Evolutionary conservation across 1,140 invertebrate species (phyloP).

Genomic region (Drosophila athabasca): DNA sequence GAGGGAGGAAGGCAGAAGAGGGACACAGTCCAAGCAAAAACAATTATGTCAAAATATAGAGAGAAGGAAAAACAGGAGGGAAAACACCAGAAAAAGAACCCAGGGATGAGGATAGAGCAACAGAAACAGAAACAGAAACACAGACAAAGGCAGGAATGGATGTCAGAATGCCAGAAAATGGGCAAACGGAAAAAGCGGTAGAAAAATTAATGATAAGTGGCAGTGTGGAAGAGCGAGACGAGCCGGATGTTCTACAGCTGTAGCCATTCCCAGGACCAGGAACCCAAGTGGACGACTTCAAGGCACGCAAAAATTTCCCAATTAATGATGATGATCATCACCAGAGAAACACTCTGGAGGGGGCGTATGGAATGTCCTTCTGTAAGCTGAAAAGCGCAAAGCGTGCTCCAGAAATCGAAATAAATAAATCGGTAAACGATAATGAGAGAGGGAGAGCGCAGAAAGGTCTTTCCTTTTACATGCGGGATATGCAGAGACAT

Average conservation of each 20-base stretch:
- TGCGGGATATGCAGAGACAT: constrained; percentile 12
- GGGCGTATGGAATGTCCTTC: constrained; percentile 13
- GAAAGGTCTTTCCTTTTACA: constrained; percentile 1
- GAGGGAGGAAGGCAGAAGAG: constrained; percentile 4
- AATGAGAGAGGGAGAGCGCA: constrained; percentile 28
- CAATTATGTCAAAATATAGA: constrained; percentile 77
- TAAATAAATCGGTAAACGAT: constrained; percentile 59
- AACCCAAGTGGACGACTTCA: constrained; percentile 65
- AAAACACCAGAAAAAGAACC: neutral
- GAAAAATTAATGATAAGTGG: constrained; percentile 83
- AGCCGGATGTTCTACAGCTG: constrained; percentile 57
- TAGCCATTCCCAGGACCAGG: constrained; percentile 47
- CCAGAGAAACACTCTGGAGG: constrained; percentile 9
- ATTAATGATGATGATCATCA: constrained; percentile 66
- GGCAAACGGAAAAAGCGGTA: constrained; percentile 61
- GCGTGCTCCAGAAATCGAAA: constrained; percentile 54
- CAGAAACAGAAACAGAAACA: neutral
- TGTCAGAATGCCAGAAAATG: constrained; percentile 75
- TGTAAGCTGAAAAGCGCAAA: constrained; percentile 64
- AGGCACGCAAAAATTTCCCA: constrained; percentile 63
- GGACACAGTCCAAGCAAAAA: constrained; percentile 54
- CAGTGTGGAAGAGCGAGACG: constrained; percentile 36
- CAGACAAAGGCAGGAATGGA: constrained; percentile 51
- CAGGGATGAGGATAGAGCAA: no score
- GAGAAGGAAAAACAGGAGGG: neutral